A percentile compares a stretch with the other conserved stretches of the same genome.
Evolutionary conservation across 2,888 invertebrate genomes (phyloP).

Genomic region (Odontomyia ornata): DNA sequence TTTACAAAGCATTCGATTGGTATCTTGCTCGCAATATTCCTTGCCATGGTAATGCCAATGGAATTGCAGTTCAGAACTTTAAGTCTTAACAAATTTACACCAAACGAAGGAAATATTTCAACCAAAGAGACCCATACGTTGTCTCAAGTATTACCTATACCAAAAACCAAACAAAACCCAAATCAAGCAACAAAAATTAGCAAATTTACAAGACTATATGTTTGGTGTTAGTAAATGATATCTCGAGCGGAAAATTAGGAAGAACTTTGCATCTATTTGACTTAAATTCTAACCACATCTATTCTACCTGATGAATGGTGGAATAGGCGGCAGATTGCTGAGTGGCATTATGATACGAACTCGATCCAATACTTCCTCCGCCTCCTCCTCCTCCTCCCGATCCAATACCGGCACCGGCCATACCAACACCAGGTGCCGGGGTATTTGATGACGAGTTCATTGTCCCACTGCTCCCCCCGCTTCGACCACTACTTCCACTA

Average conservation of each 20-base stretch:
- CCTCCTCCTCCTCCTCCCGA: constrained; percentile 46
- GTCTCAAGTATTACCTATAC: neutral
- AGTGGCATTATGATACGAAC: constrained; percentile 51
- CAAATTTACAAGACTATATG: neutral
- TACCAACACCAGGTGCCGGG: constrained; percentile 27
- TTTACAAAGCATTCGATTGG: too few relatives aligned
- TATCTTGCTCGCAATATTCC: neutral
- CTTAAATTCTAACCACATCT: constrained; percentile 45
- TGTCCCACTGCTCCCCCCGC: constrained; percentile 23
- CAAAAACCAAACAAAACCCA: neutral
- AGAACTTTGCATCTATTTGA: neutral
- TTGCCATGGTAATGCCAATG: neutral
- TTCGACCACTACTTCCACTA: constrained; percentile 34
- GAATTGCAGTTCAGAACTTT: too few relatives aligned
- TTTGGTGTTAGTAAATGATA: constrained; percentile 14
- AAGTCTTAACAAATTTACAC: too few relatives aligned
- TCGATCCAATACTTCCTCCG: constrained; percentile 55
- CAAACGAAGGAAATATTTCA: too few relatives aligned
- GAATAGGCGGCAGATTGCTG: constrained; percentile 58
- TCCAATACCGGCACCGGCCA: constrained; percentile 27
- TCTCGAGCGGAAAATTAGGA: constrained; percentile 6
- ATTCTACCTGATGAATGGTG: constrained; percentile 60
- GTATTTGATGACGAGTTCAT: constrained; percentile 28
- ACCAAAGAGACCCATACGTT: too few relatives aligned
- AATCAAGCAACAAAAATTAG: neutral